phyloP scores from a whole-genome alignment of 2,113 vertebrate species.

The Holacanthus passer region DNA sequence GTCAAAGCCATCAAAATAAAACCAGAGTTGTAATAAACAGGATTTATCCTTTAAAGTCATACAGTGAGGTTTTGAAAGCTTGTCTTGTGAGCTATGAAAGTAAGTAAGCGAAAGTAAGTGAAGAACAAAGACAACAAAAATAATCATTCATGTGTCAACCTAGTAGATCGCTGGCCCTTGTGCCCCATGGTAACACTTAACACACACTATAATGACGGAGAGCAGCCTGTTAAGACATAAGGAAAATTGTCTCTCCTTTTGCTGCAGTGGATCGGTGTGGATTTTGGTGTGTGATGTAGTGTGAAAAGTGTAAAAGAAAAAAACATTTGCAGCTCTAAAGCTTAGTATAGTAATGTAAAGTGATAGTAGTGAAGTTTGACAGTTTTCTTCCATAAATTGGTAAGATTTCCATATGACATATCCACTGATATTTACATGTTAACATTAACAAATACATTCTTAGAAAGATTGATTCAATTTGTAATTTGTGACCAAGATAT shows the following conservation, averaged over 20 bases:
- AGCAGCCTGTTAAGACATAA: too few relatives aligned
- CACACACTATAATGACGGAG: neutral
- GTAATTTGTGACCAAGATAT: neutral
- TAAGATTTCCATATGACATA: too few relatives aligned
- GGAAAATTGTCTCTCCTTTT: too few relatives aligned
- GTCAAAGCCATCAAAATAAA: neutral
- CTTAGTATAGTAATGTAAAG: neutral
- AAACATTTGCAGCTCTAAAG: neutral
- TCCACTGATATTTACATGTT: too few relatives aligned
- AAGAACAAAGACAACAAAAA: constrained; percentile 1
- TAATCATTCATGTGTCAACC: constrained; percentile 19
- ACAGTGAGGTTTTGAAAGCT: neutral
- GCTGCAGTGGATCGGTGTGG: neutral
- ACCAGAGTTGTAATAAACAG: neutral
- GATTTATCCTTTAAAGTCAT: neutral
- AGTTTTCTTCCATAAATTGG: too few relatives aligned
- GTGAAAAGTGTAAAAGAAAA: too few relatives aligned
- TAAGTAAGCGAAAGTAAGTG: too few relatives aligned
- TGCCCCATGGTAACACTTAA: neutral
- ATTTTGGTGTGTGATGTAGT: neutral
- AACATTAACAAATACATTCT: neutral
- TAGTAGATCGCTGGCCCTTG: neutral
- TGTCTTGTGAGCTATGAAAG: neutral
- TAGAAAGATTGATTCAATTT: neutral
- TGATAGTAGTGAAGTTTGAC: neutral